Evolutionary conservation across 2,888 invertebrate genomes (phyloP).

Genomic region (Myopa tessellatipennis): DNA sequence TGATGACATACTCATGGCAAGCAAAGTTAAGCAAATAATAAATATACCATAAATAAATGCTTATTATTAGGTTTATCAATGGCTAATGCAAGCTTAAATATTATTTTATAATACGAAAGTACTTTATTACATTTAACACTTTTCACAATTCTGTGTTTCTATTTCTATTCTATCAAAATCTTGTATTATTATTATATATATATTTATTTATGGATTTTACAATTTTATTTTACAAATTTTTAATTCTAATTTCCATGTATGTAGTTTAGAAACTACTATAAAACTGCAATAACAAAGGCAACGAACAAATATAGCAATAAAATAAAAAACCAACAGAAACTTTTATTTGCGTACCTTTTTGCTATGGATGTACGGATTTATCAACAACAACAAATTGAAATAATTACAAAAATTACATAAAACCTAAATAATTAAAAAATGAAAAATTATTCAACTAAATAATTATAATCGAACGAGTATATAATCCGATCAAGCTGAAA

Average conservation of each 20-base stretch:
- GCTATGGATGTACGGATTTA: background rate
- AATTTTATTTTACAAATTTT: background rate
- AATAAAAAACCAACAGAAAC: background rate
- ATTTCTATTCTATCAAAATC: background rate
- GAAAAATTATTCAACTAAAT: no score
- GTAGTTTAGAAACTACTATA: background rate
- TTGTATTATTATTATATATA: background rate
- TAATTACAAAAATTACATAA: background rate
- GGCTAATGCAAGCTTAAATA: background rate
- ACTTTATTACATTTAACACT: background rate
- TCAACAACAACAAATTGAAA: background rate
- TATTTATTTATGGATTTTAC: background rate
- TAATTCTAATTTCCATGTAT: no score
- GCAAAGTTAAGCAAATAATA: background rate
- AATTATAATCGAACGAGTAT: no score
- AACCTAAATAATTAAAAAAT: no score
- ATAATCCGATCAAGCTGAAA: no score
- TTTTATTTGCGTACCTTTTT: constrained; percentile 34
- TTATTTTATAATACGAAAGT: background rate
- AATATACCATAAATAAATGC: background rate
- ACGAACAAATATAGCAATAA: constrained; percentile 37
- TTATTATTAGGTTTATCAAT: background rate
- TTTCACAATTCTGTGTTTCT: background rate
- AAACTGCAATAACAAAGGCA: constrained; percentile 35
- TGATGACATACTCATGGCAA: background rate